phyloP scores from a whole-genome alignment of 2,113 vertebrate species.

The Osmerus eperlanus region DNA sequence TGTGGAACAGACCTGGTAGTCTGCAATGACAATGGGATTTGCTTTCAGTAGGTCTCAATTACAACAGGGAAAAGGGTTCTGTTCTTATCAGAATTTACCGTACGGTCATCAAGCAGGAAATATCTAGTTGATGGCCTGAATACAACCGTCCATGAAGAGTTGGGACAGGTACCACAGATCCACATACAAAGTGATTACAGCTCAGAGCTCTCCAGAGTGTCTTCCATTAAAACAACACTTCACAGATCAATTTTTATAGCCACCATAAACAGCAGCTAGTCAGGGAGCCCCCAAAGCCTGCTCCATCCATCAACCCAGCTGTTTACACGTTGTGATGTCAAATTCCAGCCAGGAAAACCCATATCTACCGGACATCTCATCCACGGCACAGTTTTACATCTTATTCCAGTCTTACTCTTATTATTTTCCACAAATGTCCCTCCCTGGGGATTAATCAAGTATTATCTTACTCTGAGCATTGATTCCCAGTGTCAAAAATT shows the following conservation, averaged over 20 bases:
- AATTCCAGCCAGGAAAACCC: neutral
- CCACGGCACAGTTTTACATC: too few species aligned
- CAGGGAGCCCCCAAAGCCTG: slow-evolving; percentile 36
- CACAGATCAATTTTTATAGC: slow-evolving; percentile 73
- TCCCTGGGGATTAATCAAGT: too few species aligned
- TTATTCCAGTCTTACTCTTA: too few species aligned
- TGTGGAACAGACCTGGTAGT: slow-evolving; percentile 9
- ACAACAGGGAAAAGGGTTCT: too few species aligned
- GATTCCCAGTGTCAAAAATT: too few species aligned
- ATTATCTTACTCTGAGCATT: too few species aligned
- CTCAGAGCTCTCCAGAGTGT: slow-evolving; percentile 59
- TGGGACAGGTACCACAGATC: slow-evolving; percentile 21
- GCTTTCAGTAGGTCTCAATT: too few species aligned
- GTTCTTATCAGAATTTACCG: too few species aligned
- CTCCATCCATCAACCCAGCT: slow-evolving; percentile 45
- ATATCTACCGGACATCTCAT: neutral
- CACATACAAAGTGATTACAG: slow-evolving; percentile 62
- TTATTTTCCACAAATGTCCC: too few species aligned
- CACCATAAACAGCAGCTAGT: slow-evolving; percentile 58
- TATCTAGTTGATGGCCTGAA: neutral
- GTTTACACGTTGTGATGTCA: slow-evolving; percentile 5
- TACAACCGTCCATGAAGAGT: slow-evolving; percentile 10
- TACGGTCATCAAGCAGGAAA: too few species aligned
- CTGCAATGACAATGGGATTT: slow-evolving; percentile 32
- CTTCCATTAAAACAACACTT: slow-evolving; percentile 57